Conservation (phyloP, 2,113 vertebrate genomes). For the Erpornis zantholeuca region DNA sequence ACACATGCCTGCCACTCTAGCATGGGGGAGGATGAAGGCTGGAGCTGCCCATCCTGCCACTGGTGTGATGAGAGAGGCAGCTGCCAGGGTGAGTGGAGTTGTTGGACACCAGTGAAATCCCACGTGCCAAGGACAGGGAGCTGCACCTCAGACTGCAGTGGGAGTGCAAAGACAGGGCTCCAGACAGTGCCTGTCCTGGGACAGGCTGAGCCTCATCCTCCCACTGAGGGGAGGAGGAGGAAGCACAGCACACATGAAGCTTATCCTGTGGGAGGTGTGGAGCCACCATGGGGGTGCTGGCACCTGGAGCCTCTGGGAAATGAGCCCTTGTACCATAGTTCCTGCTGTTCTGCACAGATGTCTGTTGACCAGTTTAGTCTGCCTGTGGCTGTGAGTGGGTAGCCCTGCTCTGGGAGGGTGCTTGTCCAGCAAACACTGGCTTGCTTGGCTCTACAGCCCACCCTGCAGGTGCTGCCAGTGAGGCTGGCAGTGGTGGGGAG, state of each 20-base stretch:
- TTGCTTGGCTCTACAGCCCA: not conserved
- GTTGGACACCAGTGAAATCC: not conserved
- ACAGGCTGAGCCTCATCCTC: not conserved
- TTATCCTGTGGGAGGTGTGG: not conserved
- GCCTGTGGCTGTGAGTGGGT: not conserved
- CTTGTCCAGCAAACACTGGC: not conserved
- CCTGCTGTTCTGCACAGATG: not conserved
- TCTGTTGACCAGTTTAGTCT: not conserved
- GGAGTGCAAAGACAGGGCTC: not conserved
- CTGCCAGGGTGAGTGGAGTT: not conserved
- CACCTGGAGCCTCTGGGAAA: not conserved
- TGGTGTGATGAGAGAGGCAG: not conserved
- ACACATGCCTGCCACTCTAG: rapidly evolving
- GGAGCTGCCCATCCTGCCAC: not conserved
- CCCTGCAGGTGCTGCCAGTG: not conserved
- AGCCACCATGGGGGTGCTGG: not conserved
- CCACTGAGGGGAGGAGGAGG: rapidly evolving
- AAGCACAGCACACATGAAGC: rapidly evolving
- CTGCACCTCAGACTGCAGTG: not conserved
- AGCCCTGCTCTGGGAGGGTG: not conserved
- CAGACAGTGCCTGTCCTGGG: not conserved
- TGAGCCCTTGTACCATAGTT: not conserved
- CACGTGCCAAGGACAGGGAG: not conserved
- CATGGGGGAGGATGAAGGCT: not conserved
- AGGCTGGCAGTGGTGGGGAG: not conserved